Evolutionary conservation across 35 echinoderm and acorn worm species (phyloP), one percentile per base, ranked within the genome.

Genomic region (Apostichopus japonicus): DNA sequence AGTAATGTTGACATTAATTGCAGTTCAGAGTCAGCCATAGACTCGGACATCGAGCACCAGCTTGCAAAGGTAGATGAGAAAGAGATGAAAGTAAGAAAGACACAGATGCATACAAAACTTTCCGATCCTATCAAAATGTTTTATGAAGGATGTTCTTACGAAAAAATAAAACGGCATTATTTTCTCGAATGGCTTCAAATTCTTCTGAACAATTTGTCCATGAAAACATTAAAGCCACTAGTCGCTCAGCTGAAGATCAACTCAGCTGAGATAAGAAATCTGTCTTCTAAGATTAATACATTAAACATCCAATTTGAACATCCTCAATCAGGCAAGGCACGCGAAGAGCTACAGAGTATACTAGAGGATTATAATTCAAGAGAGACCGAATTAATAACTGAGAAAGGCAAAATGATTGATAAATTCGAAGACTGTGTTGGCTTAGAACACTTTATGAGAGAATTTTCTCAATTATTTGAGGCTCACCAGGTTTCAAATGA

Each of bases 391-490:
- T 75, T 14, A 14, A 24, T 21, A 19, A 7, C 15, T 1, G 14
- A 75, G 17, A 56, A 55, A 16, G 17, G 55, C 17, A 55, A 16
- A 21, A 14, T 58, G 27, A 67, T 72, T 21, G 21, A 23, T 1
- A 63, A 65, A n/a, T 88, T 88, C 10, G 86, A 67, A 10, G 86
- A 88, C 11, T 17, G 16, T 33, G 8, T 88, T 0, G 91, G 91
- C 15, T 67, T 92, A 27, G 91, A 83, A 83, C 77, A 92, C 79
- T 83, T 92, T 10, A 70, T 81, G 23, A 56, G 91, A 81, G 91
- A 92, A 70, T 51, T 92, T 14, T 78, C 2, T n/a, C 59, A 92
- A 53, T 6, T 83, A 24, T 80, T 61, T n/a, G 91, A 92, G 11
- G 61, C 54, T 65, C 24, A 13, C 33, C 0, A 65, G 0, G 70